Conservation (phyloP, 2,797 vertebrate genomes). For the Pangasius larnaudii region DNA sequence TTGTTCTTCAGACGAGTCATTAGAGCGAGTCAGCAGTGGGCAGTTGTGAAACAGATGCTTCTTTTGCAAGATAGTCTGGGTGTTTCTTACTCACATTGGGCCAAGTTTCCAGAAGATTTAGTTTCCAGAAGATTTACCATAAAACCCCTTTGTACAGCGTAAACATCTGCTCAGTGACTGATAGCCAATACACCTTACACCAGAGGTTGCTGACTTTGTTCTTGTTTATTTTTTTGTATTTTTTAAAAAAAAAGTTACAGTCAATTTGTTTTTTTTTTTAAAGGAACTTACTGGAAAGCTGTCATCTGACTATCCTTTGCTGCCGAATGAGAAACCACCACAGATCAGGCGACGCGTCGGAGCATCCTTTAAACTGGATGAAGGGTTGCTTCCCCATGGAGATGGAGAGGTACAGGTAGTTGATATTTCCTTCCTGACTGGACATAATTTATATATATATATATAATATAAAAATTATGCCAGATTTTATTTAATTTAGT, state of each 20-base stretch:
- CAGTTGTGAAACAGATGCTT: conserved; percentile 56
- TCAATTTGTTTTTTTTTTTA: neutral
- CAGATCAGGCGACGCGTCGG: conserved; percentile 85
- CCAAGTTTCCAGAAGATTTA: conserved; percentile 43
- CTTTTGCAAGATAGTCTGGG: conserved; percentile 44
- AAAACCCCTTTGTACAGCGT: conserved; percentile 33
- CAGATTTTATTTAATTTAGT: neutral
- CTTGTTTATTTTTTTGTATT: conserved; percentile 3
- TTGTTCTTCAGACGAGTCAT: conserved; percentile 48
- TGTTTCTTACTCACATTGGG: conserved; percentile 42
- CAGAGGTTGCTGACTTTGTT: neutral
- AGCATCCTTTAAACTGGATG: conserved; percentile 87
- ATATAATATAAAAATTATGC: neutral
- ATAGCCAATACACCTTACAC: neutral
- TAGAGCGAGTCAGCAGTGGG: conserved; percentile 35
- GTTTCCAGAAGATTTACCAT: conserved; percentile 19
- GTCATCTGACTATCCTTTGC: conserved; percentile 86
- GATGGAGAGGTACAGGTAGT: conserved; percentile 77
- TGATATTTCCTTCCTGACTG: neutral
- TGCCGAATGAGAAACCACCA: conserved; percentile 83
- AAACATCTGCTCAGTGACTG: conserved; percentile 41
- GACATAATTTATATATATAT: neutral
- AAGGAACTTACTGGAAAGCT: conserved; percentile 90
- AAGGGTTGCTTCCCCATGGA: conserved; percentile 75
- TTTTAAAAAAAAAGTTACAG: conserved; percentile 1